These are phyloP conservation scores for Bembecia ichneumoniformis DNA, from an alignment of 2,888 invertebrate genomes.

Conservation along the genomic window DNA sequence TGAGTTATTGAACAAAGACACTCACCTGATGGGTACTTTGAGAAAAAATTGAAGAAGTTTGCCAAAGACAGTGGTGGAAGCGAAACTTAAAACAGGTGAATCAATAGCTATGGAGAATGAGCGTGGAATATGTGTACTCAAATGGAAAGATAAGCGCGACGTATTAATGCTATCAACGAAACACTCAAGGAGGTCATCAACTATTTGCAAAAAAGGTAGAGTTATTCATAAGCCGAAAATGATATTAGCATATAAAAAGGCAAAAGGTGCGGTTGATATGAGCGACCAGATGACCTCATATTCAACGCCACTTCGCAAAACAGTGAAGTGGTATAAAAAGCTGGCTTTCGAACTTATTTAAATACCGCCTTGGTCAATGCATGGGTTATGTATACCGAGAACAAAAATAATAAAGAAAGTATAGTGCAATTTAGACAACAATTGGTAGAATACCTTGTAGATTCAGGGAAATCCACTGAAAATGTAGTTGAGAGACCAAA, in stretches of 20 bases:
- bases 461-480: not conserved
- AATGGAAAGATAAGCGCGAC: slow-evolving; percentile 20
- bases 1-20: slow-evolving; percentile 21
- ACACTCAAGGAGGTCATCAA: slow-evolving; percentile 6
- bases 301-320: slow-evolving; percentile 5
- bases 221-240: slow-evolving; percentile 8
- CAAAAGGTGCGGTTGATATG: slow-evolving; percentile 5
- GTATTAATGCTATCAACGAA: slow-evolving; percentile 15
- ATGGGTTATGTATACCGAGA: not conserved
- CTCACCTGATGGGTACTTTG: slow-evolving; percentile 28
- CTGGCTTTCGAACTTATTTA: not conserved
- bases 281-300: slow-evolving; percentile 8
- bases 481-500: not conserved
- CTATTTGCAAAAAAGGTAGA: slow-evolving; percentile 1
- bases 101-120: slow-evolving; percentile 20
- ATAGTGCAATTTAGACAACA: not conserved
- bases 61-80: slow-evolving; percentile 21
- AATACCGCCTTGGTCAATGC: not conserved
- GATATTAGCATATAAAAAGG: slow-evolving; percentile 11
- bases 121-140: slow-evolving; percentile 19
- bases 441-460: not conserved
- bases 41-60: slow-evolving; percentile 26
- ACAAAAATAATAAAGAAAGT: not conserved
- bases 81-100: slow-evolving; percentile 23
- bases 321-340: not conserved